Conservation (phyloP, 2,797 vertebrate species). For the Pipistrellus kuhlii region DNA sequence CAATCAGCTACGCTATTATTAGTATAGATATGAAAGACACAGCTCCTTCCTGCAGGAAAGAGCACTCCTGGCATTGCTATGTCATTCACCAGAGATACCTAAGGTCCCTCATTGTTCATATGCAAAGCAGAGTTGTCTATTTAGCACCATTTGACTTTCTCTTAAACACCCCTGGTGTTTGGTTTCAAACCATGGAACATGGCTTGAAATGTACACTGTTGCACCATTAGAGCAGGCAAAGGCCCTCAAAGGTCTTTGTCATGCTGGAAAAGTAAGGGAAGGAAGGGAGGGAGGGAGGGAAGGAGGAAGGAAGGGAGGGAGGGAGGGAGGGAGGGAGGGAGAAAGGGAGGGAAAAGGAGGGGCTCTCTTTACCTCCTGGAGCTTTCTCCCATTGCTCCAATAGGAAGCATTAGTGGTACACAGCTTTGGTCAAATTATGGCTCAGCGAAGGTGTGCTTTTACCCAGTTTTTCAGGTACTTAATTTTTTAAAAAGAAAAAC, state of each 20-base stretch:
- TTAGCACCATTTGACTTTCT: neutral
- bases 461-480: neutral
- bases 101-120: neutral
- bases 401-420: neutral
- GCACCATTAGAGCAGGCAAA: neutral
- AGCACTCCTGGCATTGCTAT: neutral
- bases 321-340: too few species aligned
- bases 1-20: too few species aligned
- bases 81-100: neutral
- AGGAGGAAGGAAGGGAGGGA: too few species aligned
- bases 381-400: neutral
- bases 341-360: too few species aligned
- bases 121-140: neutral
- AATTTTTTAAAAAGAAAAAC: neutral
- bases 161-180: neutral
- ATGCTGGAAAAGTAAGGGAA: too few species aligned
- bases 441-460: neutral
- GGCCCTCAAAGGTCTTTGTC: neutral
- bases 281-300: too few species aligned
- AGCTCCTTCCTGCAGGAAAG: neutral
- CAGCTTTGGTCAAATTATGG: neutral
- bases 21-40: neutral
- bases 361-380: neutral
- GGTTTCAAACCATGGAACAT: neutral
- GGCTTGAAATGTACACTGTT: neutral